Base-by-base conservation (phyloP, 2,113 vertebrate genomes). In the Oncorhynchus nerka region DNA sequence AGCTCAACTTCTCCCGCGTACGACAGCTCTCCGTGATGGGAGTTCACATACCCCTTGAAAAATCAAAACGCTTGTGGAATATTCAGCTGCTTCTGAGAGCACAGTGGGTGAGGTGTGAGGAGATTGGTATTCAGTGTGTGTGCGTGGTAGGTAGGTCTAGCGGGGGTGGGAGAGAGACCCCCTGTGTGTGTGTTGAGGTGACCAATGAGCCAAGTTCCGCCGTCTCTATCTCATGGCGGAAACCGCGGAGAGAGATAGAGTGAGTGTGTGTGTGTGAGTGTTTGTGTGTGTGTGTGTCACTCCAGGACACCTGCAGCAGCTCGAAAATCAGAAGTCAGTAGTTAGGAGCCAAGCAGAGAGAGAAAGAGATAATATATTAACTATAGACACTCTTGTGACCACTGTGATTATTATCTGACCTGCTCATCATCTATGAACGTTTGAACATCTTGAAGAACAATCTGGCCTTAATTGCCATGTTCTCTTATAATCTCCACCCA, bases 41-140 rank as follows among this genome's bases (percentile, higher is more conserved):
- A 83, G 86, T 85, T 89, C 80, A 74, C 70, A 68, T 82, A 90
- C 89, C 88, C 82, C 86, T 84, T 90, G 83, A 92, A 89, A 92
- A 89, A 90, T 89, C 87, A 77, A 90, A 90, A 89, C 88, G 86
- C 87, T 82, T 67, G 75, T 86, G 75, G 85, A 90, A 89, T 91
- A 92, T 91, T 89, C 86, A 86, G 87, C 79, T 81, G 76, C 85
- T 82, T 85, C 80, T 69, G 66, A 73, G 85, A 2, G 84, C 85
- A 84, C 81, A 9, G 82, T 77, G 84, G 86, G 66, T 30, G 82
- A 85, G 76, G 69, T 61, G 22, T 30, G 69, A 32, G 57, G 20
- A 57, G n/a, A 77, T 34, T 70, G 73, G 57, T 61, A 78, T 57
- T 66, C 76, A 39, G 45, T 22, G 48, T 22, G 70, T 15, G 73